Evolutionary conservation across 2,113 vertebrate species (phyloP).

Genomic region (Pelecanus crispus): DNA sequence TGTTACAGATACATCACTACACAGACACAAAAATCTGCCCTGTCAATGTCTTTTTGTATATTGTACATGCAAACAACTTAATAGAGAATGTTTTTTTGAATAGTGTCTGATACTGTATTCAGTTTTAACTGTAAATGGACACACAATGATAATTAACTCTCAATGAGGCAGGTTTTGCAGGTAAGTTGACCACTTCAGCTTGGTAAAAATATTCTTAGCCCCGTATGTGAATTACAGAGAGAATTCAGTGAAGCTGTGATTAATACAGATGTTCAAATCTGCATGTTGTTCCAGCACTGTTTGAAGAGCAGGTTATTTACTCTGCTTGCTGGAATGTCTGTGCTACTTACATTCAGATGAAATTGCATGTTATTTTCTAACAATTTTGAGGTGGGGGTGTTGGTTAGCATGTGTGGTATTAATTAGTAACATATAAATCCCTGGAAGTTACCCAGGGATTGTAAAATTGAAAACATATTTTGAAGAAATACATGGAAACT

Average conservation of each 20-base stretch:
- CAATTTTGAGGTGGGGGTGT: neutral
- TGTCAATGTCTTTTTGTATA: too few relatives aligned
- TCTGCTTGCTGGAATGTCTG: neutral
- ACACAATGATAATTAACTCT: neutral
- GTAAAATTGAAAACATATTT: neutral
- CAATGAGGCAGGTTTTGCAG: neutral
- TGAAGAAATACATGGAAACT: neutral
- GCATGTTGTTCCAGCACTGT: neutral
- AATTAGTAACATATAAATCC: neutral
- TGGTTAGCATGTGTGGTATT: neutral
- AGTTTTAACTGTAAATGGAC: neutral
- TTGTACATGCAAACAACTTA: neutral
- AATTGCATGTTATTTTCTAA: neutral
- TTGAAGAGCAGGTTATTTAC: neutral
- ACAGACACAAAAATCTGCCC: neutral
- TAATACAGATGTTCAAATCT: neutral
- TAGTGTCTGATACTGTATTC: neutral
- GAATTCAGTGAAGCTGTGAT: neutral
- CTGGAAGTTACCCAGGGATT: neutral
- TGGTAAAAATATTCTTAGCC: neutral
- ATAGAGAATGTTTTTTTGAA: neutral
- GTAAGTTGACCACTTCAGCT: neutral
- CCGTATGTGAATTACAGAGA: neutral
- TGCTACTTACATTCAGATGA: neutral
- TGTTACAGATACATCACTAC: fast-evolving